Percentiles rank a stretch among this genome's conserved stretches.
Evolutionary conservation across 2,797 vertebrate genomes (phyloP).

Genomic region (Phataginus tricuspis): DNA sequence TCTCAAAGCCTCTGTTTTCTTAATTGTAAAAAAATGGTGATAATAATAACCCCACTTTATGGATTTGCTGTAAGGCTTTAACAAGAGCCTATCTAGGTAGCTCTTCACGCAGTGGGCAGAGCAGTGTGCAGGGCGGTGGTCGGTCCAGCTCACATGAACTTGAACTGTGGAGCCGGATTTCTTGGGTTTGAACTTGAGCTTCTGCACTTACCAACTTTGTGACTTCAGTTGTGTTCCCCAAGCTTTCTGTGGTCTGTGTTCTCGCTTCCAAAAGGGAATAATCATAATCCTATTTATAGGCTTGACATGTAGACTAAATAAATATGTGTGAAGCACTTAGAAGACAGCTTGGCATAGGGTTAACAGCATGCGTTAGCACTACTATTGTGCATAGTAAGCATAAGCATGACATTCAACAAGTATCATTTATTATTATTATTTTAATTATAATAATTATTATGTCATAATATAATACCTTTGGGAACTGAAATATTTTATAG

Average conservation of each 20-base stretch:
- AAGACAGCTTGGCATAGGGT: background rate
- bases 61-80: background rate
- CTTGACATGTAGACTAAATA: background rate
- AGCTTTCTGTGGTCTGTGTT: background rate
- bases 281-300: background rate
- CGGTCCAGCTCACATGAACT: background rate
- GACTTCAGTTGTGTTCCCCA: background rate
- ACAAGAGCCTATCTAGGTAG: background rate
- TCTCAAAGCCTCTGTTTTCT: background rate
- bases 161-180: background rate
- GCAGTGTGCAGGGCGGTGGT: accelerated
- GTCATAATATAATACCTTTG: background rate
- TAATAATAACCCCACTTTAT: background rate
- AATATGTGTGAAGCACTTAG: background rate
- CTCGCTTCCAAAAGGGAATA: background rate
- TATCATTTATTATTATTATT: background rate
- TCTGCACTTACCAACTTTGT: background rate
- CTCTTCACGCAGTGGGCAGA: background rate
- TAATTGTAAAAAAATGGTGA: background rate
- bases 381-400: background rate
- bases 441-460: background rate
- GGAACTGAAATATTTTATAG: constrained; percentile 5
- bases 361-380: background rate
- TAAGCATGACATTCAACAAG: background rate
- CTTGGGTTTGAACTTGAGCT: background rate